Percentiles rank a stretch among this genome's conserved stretches.
Evolutionary conservation across 2,113 vertebrate species (phyloP).

Genomic region (Zosterops hypoxanthus): DNA sequence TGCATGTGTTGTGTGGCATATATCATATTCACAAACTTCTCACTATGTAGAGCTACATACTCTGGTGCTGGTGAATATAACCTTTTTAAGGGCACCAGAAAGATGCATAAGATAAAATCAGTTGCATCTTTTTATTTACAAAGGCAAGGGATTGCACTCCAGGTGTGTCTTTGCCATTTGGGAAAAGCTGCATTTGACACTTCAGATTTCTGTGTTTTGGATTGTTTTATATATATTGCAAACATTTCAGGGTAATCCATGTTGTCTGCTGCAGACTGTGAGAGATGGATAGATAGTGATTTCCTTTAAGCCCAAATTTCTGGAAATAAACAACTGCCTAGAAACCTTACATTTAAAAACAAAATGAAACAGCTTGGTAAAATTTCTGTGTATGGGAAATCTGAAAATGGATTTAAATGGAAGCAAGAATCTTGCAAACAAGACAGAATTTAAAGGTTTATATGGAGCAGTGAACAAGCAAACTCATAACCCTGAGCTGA

Average conservation of each 20-base stretch:
- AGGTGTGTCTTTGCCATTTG: background rate
- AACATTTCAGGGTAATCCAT: background rate
- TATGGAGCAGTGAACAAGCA: background rate
- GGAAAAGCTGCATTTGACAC: background rate
- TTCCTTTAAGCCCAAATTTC: conserved; percentile 6
- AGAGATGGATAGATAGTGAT: background rate
- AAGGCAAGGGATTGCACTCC: background rate
- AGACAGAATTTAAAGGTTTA: background rate
- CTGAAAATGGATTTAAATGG: background rate
- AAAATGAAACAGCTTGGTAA: background rate
- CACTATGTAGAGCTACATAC: background rate
- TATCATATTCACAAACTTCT: accelerated
- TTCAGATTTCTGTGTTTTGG: background rate
- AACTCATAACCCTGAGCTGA: background rate
- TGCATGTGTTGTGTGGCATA: too few relatives aligned
- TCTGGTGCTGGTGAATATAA: background rate
- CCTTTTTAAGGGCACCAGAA: background rate
- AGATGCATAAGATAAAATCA: background rate
- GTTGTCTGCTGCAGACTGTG: background rate
- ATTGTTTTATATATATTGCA: background rate
- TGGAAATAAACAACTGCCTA: background rate
- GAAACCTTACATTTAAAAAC: background rate
- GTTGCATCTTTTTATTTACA: background rate
- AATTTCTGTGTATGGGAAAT: background rate
- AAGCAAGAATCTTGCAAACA: background rate